Evolutionary conservation across 1,140 invertebrate species (phyloP).

Genomic region (Sminthurinus signatus): DNA sequence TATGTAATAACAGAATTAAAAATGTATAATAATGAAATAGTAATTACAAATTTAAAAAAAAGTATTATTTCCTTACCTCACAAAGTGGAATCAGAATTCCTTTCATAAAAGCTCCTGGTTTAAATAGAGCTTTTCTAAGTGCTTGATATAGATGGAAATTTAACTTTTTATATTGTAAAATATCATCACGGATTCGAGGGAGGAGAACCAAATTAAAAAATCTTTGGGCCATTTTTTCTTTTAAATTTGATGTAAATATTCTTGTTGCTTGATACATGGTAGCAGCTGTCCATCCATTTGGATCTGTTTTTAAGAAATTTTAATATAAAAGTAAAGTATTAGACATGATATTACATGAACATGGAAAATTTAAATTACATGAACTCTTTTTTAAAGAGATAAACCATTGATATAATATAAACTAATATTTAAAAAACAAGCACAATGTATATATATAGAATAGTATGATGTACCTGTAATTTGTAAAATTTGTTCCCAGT

Average conservation of each 20-base stretch:
- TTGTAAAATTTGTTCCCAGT: constrained; percentile 95
- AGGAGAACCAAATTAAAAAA: constrained; percentile 92
- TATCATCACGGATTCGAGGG: constrained; percentile 89
- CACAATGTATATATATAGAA: too few species aligned
- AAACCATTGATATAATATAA: too few species aligned
- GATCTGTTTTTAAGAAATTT: constrained; percentile 56
- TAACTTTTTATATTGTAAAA: constrained; percentile 87
- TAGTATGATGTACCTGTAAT: constrained; percentile 57
- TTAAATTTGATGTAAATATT: constrained; percentile 93
- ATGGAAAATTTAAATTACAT: too few species aligned
- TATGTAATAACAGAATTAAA: too few species aligned
- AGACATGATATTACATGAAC: too few species aligned
- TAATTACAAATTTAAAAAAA: constrained; percentile 39
- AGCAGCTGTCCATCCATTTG: constrained; percentile 78
- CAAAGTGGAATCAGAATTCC: constrained; percentile 86
- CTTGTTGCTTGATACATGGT: constrained; percentile 90
- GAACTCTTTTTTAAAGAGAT: too few species aligned
- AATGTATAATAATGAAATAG: constrained; percentile 1
- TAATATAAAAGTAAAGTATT: too few species aligned
- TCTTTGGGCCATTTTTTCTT: constrained; percentile 91
- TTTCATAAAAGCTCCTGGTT: constrained; percentile 99
- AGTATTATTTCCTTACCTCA: too few species aligned
- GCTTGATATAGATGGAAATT: constrained; percentile 97
- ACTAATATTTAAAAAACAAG: too few species aligned
- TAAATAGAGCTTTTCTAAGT: constrained; percentile 85